phyloP scores from a whole-genome alignment of 2,113 vertebrate species.

The Cettia cetti region DNA sequence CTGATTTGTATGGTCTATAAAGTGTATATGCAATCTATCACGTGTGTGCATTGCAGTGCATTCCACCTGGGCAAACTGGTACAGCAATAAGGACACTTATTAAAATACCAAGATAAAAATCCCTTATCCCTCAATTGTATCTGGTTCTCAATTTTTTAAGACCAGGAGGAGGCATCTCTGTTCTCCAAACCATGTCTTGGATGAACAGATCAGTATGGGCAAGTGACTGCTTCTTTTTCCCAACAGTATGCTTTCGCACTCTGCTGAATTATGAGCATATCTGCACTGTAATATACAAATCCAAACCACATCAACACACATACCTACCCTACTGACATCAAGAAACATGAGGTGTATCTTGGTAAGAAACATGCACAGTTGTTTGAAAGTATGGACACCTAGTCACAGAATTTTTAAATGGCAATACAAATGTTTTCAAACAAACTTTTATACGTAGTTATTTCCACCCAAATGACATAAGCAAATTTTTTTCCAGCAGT shows the following conservation, averaged over 20 bases:
- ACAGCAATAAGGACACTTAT: not conserved
- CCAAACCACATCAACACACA: not conserved
- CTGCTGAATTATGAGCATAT: not conserved
- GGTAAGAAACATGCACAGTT: not conserved
- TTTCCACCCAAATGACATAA: not conserved
- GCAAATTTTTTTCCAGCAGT: not conserved
- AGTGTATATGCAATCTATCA: accelerated
- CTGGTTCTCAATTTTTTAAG: not conserved
- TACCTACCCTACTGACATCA: not conserved
- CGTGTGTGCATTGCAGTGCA: accelerated
- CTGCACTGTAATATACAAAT: not conserved
- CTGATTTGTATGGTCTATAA: not conserved
- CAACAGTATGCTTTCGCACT: not conserved
- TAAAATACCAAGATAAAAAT: not conserved
- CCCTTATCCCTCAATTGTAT: not conserved
- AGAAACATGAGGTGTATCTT: not conserved
- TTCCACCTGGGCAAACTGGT: not conserved
- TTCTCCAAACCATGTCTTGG: not conserved
- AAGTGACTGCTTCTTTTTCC: not conserved
- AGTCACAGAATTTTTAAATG: not conserved
- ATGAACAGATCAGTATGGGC: not conserved
- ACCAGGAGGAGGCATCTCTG: not conserved
- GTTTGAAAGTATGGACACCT: not conserved
- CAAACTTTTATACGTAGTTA: not conserved
- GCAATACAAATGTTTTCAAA: not conserved